Evolutionary conservation across 2,888 invertebrate species (phyloP).

Genomic region (Argynnis bischoffii): DNA sequence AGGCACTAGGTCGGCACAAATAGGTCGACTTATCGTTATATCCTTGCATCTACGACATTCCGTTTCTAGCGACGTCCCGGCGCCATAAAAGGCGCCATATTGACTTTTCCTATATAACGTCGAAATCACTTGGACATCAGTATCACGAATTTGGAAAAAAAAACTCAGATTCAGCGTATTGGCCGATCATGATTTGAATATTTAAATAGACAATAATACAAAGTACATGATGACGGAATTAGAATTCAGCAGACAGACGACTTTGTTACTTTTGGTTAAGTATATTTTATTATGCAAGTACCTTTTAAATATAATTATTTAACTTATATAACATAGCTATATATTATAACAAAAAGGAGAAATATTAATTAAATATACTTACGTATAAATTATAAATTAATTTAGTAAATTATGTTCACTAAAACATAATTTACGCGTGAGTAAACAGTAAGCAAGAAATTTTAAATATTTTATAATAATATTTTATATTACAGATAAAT

Average conservation of each 20-base stretch:
- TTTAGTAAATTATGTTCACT: too few species aligned
- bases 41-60: conserved; percentile 48
- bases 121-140: conserved; percentile 38
- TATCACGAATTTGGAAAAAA: conserved; percentile 34
- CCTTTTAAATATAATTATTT: too few species aligned
- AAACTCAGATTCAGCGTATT: conserved; percentile 15
- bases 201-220: conserved; percentile 6
- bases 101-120: conserved; percentile 51
- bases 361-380: too few species aligned
- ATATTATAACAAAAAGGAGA: too few species aligned
- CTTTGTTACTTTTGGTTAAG: background rate
- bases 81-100: conserved; percentile 57
- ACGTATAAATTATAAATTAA: too few species aligned
- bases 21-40: conserved; percentile 27
- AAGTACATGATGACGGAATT: background rate
- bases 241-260: background rate
- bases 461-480: too few species aligned
- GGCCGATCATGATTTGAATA: conserved; percentile 24
- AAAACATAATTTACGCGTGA: too few species aligned
- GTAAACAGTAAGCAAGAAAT: too few species aligned
- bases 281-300: background rate
- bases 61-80: conserved; percentile 55
- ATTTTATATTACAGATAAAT: too few species aligned
- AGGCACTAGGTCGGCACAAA: conserved; percentile 3
- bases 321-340: too few species aligned